phyloP scores from a whole-genome alignment of 2,113 vertebrate genomes.

The Poeciliopsis prolifica region DNA sequence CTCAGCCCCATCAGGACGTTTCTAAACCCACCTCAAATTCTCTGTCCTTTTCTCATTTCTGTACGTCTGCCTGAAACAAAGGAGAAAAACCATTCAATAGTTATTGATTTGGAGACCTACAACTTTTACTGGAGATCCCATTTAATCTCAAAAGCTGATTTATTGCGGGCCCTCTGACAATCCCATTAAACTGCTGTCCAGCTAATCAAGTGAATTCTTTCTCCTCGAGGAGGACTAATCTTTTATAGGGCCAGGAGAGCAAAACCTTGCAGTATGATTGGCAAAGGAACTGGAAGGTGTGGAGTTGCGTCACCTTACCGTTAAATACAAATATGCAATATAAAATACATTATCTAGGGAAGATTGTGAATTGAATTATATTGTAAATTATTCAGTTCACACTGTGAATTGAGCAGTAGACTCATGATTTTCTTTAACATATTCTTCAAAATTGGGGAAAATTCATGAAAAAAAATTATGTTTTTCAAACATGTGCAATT shows the following conservation, averaged over 20 bases:
- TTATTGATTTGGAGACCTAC: slow-evolving; percentile 79
- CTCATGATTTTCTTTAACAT: not conserved
- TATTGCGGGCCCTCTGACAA: slow-evolving; percentile 82
- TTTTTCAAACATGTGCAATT: no score
- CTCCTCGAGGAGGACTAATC: slow-evolving; percentile 81
- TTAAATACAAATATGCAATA: slow-evolving; percentile 44
- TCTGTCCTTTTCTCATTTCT: slow-evolving; percentile 47
- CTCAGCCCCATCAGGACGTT: slow-evolving; percentile 39
- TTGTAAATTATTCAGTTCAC: no score
- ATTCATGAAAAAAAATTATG: not conserved
- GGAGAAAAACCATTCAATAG: slow-evolving; percentile 79
- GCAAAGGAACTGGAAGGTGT: slow-evolving; percentile 57
- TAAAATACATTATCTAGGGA: not conserved
- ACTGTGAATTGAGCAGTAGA: not conserved
- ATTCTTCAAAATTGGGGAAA: not conserved
- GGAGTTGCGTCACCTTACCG: slow-evolving; percentile 34
- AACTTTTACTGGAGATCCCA: slow-evolving; percentile 85
- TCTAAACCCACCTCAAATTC: slow-evolving; percentile 71
- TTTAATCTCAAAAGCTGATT: slow-evolving; percentile 88
- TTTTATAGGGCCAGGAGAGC: slow-evolving; percentile 79
- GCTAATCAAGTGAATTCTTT: slow-evolving; percentile 85
- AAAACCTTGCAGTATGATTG: slow-evolving; percentile 80
- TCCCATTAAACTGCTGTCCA: slow-evolving; percentile 87
- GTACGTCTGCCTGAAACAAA: slow-evolving; percentile 63
- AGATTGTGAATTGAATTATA: no score